phyloP scores from a whole-genome alignment of 1,140 invertebrate genomes.

The Diorhabda carinulata region DNA sequence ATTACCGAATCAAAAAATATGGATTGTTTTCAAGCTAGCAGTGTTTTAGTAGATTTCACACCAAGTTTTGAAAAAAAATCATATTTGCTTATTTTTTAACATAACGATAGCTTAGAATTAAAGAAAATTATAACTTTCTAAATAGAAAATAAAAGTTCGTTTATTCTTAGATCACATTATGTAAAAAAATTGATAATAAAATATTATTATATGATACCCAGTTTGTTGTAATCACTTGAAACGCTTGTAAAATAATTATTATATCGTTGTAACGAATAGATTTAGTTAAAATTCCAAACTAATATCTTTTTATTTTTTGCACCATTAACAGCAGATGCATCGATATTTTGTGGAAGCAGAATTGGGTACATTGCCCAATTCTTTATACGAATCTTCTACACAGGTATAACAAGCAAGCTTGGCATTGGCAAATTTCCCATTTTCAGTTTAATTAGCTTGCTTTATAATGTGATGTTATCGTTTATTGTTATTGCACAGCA shows the following conservation, averaged over 20 bases:
- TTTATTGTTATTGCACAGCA: background rate
- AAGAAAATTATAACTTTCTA: too few species aligned
- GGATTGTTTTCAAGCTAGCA: too few species aligned
- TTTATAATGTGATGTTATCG: background rate
- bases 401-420: constrained; percentile 36
- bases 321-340: constrained; percentile 41
- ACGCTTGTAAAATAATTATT: background rate
- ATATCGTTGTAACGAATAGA: background rate
- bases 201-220: background rate
- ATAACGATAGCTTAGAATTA: too few species aligned
- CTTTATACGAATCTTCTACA: constrained; percentile 44
- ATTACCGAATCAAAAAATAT: too few species aligned
- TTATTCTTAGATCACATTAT: too few species aligned
- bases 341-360: constrained; percentile 47
- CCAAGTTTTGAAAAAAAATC: too few species aligned
- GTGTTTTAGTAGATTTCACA: too few species aligned
- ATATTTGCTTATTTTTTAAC: too few species aligned
- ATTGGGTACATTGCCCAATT: constrained; percentile 45
- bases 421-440: background rate
- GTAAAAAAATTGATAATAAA: too few species aligned
- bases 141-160: too few species aligned
- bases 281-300: background rate
- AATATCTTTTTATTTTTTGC: constrained; percentile 22
- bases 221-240: background rate
- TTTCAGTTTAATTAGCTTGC: background rate